A percentile compares a stretch with the other conserved stretches of the same genome.
Conservation (phyloP, 2,888 invertebrate species). For the Cephalotes varians region DNA sequence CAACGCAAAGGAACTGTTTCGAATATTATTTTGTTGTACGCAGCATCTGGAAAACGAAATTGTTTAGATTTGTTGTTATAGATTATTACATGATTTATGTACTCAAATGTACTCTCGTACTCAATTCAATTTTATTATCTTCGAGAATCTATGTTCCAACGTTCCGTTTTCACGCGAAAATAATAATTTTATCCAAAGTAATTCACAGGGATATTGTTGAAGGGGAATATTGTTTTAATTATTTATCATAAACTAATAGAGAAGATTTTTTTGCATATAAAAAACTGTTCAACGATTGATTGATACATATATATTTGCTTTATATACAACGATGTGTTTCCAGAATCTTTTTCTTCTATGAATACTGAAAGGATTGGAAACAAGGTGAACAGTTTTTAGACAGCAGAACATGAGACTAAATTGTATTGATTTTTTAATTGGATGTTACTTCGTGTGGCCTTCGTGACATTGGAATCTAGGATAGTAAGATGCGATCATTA, state of each 20-base stretch:
- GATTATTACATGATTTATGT: neutral
- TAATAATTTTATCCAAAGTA: neutral
- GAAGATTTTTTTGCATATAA: no score
- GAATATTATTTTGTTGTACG: constrained; percentile 33
- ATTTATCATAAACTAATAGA: neutral
- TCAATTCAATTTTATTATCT: neutral
- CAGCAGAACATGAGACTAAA: neutral
- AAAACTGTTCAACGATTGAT: no score
- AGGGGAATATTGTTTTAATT: neutral
- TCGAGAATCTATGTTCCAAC: neutral
- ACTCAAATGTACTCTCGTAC: no score
- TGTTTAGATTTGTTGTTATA: no score
- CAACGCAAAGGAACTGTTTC: constrained; percentile 4
- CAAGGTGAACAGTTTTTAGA: constrained; percentile 21
- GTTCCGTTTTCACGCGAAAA: neutral
- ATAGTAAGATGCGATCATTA: constrained; percentile 10
- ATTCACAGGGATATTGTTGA: neutral
- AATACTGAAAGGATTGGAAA: constrained; percentile 3
- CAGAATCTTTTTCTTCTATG: neutral
- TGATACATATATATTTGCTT: neutral
- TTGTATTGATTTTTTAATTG: constrained; percentile 36
- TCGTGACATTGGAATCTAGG: constrained; percentile 8
- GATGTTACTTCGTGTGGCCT: neutral
- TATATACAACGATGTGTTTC: neutral
- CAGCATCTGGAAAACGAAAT: constrained; percentile 60